Evolutionary conservation across 2,113 vertebrate genomes (phyloP), one percentile per base, ranked within the genome.

Genomic region (Tursiops truncatus): DNA sequence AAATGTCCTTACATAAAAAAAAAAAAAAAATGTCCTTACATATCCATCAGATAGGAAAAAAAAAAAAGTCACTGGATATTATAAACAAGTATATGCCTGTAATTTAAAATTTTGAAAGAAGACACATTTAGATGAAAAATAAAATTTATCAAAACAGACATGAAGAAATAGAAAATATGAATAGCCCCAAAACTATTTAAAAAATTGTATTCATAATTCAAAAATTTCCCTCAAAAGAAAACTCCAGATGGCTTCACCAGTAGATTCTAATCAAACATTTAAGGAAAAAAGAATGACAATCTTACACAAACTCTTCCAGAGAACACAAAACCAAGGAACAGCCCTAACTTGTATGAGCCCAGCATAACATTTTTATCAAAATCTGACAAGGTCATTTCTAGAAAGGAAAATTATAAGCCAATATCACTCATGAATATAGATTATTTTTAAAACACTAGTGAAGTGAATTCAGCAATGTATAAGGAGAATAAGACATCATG

Each of bases 81-180:
- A 88, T 83, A 88, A 77, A 88, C 9, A 92, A 68, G 28, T 50
- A 76, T 82, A 94, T 12, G 18, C n/a, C 58, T 47, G 15, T 60
- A 92, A 74, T 82, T 82, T 74, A 67, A 94, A 50, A 17, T 28
- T 87, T 50, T 87, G 38, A 76, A 71, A 63, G n/a, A 73, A 36
- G n/a, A 76, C 1, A 81, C n/a, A 74, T 76, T 91, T 76, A n/a
- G 26, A 60, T 50, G 31, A 88, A 94, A 91, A 94, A 91, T 41
- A 81, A 38, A 91, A 94, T 76, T 87, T 80, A 80, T 56, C 53
- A 96, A 76, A 91, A 87, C 26, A 91, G 50, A 91, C 62, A 65
- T 28, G 23, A 83, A 96, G 41, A 96, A 87, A 92, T 10, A 84
- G 15, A 63, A 56, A 92, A 77, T 38, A 47, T 36, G 25, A 89